phyloP scores from a whole-genome alignment of 1,140 invertebrate species.

The Formica selysi region DNA sequence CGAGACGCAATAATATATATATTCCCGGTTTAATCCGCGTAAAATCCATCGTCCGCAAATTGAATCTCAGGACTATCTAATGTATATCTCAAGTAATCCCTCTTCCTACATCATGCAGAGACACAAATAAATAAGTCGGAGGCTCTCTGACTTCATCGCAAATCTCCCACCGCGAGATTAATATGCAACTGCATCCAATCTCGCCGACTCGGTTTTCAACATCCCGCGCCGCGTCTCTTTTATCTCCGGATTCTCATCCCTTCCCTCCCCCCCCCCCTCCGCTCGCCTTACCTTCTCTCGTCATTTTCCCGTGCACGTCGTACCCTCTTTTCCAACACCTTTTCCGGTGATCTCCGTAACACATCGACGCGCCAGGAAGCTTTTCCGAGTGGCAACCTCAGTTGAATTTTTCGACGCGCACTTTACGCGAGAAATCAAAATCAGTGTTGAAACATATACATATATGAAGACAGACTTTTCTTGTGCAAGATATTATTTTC shows the following conservation, averaged over 20 bases:
- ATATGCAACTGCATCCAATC: constrained; percentile 62
- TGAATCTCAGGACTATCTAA: constrained; percentile 49
- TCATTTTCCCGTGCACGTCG: constrained; percentile 16
- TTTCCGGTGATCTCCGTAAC: not conserved
- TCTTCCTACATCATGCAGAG: not conserved
- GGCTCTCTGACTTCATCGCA: constrained; percentile 30
- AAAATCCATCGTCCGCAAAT: constrained; percentile 44
- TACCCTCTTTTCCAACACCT: not conserved
- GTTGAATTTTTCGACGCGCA: constrained; percentile 14
- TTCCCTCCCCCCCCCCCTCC: no score
- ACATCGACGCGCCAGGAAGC: not conserved
- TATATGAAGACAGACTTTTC: not conserved
- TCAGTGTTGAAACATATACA: not conserved
- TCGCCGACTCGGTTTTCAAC: constrained; percentile 44
- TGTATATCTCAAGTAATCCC: constrained; percentile 28
- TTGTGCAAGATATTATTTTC: not conserved
- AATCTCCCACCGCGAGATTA: constrained; percentile 38
- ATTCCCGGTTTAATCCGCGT: constrained; percentile 9
- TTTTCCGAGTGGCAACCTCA: constrained; percentile 9
- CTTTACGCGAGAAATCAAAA: constrained; percentile 18
- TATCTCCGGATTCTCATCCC: constrained; percentile 27
- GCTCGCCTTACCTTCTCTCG: not conserved
- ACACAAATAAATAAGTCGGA: constrained; percentile 58
- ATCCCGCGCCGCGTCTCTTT: constrained; percentile 24
- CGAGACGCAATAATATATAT: constrained; percentile 11